Base-by-base conservation (phyloP, 2,113 vertebrate genomes). In the Spea multiplicata region DNA sequence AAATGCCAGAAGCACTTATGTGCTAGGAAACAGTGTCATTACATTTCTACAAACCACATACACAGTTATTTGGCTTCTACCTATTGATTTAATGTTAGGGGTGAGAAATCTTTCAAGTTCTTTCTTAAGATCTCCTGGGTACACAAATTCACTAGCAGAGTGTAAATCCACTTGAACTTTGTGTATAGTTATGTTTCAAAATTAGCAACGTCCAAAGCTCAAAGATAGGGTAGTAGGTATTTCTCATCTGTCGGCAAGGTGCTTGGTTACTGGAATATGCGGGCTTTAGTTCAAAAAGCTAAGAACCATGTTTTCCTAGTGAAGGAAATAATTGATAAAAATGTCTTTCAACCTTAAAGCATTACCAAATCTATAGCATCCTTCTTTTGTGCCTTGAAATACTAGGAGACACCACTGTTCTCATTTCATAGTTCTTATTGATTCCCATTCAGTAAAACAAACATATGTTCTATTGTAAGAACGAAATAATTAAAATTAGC, bases 401-500 rank as follows among this genome's bases (percentile, higher is more conserved):
- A 77, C 73, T 44, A 48, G 6, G 47, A 82, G 52, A 71, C 48
- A 75, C n/a, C 71, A 80, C 8, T 73, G 8, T 81, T 2, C 6
- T 1, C 7, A 65, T 64, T 13, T 17, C n/a, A 0, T 9, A 75
- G 5, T 69, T 50, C 71, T 81, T 75, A 44, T 57, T 44, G 66
- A 16, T 66, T n/a, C 45, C 4, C 1, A 65, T 66, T 59, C 61
- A 64, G 67, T 48, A 78, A 30, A 3, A 45, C 14, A 68, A 7
- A 65, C 5, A 76, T 78, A 7, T n/a, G 64, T 80, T 76, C 82
- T 0, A 3, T 76, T 87, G 87, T 81, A 80, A 81, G 75, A 81
- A 83, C 74, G n/a, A 78, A 71, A 71, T 81, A 82, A 85, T 80
- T 74, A 66, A 82, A 85, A 66, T 45, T 71, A 46, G 44, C 64